Evolutionary conservation across 2,888 invertebrate species (phyloP), one percentile per base, ranked within the genome.

Genomic region (Labia minor): DNA sequence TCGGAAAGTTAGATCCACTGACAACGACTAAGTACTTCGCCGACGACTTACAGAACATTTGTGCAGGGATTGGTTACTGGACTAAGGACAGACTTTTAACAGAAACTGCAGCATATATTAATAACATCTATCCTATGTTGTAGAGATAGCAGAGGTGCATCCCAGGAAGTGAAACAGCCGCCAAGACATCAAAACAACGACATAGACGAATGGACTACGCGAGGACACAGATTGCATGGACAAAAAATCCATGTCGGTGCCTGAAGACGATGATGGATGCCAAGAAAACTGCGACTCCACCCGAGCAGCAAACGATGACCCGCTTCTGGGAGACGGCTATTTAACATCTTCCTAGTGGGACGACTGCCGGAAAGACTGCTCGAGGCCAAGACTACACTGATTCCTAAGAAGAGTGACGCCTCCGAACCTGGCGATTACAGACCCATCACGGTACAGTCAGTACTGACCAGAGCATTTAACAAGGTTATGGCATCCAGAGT

Each of bases 401-500:
- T n/a, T n/a, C n/a, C n/a, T n/a, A n/a, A n/a, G n/a, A n/a, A n/a
- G 14, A 8, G 14, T 63, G n/a, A 63, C 19, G 6, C 63, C 63
- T 3, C 14, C 14, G 19, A 63, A 63, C 18, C 33, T 11, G 69
- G n/a, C 68, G 65, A 16, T 65, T 71, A 16, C 61, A 63, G 4
- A 69, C 70, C n/a, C n/a, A n/a, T n/a, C n/a, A n/a, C n/a, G n/a
- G n/a, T n/a, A n/a, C n/a, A n/a, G n/a, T n/a, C n/a, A 16, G 66
- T 71, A n/a, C 20, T 70, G 6, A 64, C 69, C 2, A 64, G 70
- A 37, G 67, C 70, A 14, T 49, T 71, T 3, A 68, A 70, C 61
- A 64, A 67, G 37, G 49, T 71, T 18, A 1, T 68, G 11, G 68
- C 68, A 1, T n/a, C 18, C 18, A 75, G 33, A 67, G 70, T n/a